A percentile compares a stretch with the other conserved stretches of the same genome.
These are phyloP conservation scores for Aporrectodea caliginosa DNA, from an alignment of 1,140 invertebrate genomes.

Conservation along the genomic window DNA sequence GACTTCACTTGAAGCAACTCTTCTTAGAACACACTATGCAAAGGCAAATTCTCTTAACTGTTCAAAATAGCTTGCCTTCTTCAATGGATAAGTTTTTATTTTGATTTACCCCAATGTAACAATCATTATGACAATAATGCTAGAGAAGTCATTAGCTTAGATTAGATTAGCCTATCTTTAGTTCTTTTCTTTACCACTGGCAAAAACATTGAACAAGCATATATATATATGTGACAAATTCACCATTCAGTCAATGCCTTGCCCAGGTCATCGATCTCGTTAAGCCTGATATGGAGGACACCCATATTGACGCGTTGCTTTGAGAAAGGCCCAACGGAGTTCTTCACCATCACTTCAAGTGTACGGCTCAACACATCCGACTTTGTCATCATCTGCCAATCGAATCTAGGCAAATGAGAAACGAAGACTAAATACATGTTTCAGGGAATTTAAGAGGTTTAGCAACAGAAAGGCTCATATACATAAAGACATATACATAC, in stretches of 20 bases:
- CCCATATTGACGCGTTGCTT: slow-evolving; percentile 47
- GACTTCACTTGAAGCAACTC: no score
- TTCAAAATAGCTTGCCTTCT: background rate
- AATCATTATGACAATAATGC: background rate
- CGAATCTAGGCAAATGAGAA: slow-evolving; percentile 42
- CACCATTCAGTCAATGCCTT: slow-evolving; percentile 50
- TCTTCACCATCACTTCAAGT: slow-evolving; percentile 49
- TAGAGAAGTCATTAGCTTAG: no score
- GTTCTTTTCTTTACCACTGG: no score
- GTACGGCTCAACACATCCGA: slow-evolving; percentile 38
- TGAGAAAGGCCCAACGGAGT: slow-evolving; percentile 48
- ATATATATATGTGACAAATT: background rate
- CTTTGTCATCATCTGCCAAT: slow-evolving; percentile 44
- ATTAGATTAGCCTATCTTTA: no score
- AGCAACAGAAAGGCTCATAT: no score
- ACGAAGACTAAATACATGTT: no score
- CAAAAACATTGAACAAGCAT: background rate
- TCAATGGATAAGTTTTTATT: background rate
- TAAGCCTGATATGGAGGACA: slow-evolving; percentile 41
- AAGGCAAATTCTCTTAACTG: no score
- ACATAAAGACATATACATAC: no score
- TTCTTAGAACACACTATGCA: no score
- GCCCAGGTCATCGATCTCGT: slow-evolving; percentile 39
- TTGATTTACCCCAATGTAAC: background rate
- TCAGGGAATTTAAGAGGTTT: no score